Percentiles rank a stretch among this genome's conserved stretches.
These are phyloP conservation scores for Harpagifer antarcticus DNA, from an alignment of 2,797 vertebrate species.

Conservation along the genomic window DNA sequence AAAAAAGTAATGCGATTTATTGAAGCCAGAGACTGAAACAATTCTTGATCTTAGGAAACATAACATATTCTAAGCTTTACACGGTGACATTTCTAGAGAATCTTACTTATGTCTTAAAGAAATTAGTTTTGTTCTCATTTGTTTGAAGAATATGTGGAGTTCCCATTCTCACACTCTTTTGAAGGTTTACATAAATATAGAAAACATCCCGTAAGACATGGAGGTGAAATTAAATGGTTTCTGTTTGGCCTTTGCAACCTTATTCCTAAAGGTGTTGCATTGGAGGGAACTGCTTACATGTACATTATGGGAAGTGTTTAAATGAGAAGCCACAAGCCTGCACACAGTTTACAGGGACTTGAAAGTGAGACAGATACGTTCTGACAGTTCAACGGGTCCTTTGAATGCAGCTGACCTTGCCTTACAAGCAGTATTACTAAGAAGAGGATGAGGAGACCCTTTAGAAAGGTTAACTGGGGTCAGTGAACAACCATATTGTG, in stretches of 20 bases:
- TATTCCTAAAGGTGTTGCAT: conserved; percentile 4
- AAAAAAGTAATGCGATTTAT: too few relatives aligned
- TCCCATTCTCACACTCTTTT: not conserved
- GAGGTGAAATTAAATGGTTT: not conserved
- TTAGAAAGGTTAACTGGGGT: conserved; percentile 32
- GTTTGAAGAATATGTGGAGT: too few relatives aligned
- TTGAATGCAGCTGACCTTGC: conserved; percentile 33
- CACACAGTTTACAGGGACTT: conserved; percentile 7
- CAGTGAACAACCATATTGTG: conserved; percentile 23
- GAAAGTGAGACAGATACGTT: conserved; percentile 29
- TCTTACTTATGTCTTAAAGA: too few relatives aligned
- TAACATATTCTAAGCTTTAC: too few relatives aligned
- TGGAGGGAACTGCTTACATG: not conserved
- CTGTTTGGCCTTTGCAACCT: not conserved
- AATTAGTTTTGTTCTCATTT: too few relatives aligned
- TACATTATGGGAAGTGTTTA: not conserved
- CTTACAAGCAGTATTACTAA: not conserved
- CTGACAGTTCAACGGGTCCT: conserved; percentile 35
- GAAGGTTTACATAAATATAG: not conserved
- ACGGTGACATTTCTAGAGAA: too few relatives aligned
- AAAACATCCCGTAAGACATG: not conserved
- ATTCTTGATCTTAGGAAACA: too few relatives aligned
- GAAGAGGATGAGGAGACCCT: conserved; percentile 16
- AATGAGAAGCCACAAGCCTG: conserved; percentile 2
- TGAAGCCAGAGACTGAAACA: too few relatives aligned